These are phyloP conservation scores for Crotalus horridus DNA, from an alignment of 2,113 vertebrate species.

Conservation along the genomic window DNA sequence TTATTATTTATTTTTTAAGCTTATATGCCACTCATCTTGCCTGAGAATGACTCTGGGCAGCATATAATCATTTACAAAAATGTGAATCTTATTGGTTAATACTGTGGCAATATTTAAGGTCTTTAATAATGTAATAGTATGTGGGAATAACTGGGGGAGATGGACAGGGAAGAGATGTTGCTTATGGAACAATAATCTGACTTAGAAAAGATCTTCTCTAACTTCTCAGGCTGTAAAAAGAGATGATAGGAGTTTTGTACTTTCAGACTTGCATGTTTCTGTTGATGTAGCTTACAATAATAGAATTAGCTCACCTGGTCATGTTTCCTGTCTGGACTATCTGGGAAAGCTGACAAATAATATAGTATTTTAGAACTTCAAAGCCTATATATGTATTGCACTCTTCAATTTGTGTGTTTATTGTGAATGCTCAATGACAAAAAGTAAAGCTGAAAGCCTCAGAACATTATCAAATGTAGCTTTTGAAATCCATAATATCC, in stretches of 20 bases:
- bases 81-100: not conserved
- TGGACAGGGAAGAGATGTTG: not conserved
- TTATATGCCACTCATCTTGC: not conserved
- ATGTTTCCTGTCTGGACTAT: not conserved
- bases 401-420: slow-evolving; percentile 7
- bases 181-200: not conserved
- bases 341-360: not conserved
- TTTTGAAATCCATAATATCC: slow-evolving; percentile 38
- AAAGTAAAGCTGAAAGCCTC: slow-evolving; percentile 31
- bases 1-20: not conserved
- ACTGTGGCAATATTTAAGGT: not conserved
- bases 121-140: not conserved
- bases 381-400: not conserved
- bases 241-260: not conserved
- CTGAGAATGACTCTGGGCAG: not conserved
- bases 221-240: not conserved
- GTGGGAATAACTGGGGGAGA: not conserved
- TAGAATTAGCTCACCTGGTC: not conserved
- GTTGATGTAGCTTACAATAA: not conserved
- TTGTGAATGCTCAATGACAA: slow-evolving; percentile 19
- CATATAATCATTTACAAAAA: not conserved
- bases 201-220: not conserved
- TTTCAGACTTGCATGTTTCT: not conserved
- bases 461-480: slow-evolving; percentile 10
- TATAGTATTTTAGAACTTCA: slow-evolving; percentile 10